These are phyloP conservation scores for Epiblema foenella DNA, from an alignment of 2,888 invertebrate genomes.

Conservation along the genomic window DNA sequence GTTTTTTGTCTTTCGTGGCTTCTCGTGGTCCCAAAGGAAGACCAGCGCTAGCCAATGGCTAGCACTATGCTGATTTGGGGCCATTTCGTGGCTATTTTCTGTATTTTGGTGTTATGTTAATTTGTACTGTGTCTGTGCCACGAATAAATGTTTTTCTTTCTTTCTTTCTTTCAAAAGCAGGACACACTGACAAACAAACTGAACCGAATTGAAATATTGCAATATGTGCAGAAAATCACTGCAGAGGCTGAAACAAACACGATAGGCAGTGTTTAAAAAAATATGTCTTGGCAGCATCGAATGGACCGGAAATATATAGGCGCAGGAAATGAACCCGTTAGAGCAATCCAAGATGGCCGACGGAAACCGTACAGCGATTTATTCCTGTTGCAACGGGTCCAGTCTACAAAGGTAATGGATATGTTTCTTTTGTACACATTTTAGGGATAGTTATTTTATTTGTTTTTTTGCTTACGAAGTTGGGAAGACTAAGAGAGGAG, in stretches of 20 bases:
- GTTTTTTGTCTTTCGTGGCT: no score
- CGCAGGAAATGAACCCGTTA: slow-evolving; percentile 84
- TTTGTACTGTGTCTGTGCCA: no score
- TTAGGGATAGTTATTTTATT: slow-evolving; percentile 33
- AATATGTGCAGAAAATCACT: neutral
- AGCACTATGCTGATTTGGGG: no score
- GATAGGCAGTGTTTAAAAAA: slow-evolving; percentile 60
- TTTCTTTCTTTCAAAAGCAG: no score
- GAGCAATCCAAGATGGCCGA: slow-evolving; percentile 80
- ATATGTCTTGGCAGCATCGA: slow-evolving; percentile 77
- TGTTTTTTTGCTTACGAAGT: neutral
- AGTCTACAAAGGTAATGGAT: slow-evolving; percentile 45
- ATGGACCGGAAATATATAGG: slow-evolving; percentile 81
- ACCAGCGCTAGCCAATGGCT: no score
- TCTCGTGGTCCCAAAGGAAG: no score
- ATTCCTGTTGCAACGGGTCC: slow-evolving; percentile 64
- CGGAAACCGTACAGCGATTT: slow-evolving; percentile 70
- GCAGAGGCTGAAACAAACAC: slow-evolving; percentile 4
- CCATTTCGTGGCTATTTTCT: no score
- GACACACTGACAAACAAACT: no score
- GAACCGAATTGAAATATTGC: neutral
- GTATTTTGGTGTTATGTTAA: no score
- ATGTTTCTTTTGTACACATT: slow-evolving; percentile 38
- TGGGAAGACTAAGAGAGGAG: neutral
- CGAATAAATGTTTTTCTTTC: no score